Base-by-base conservation (phyloP, 2,888 invertebrate genomes). In the Polia nebulosa region DNA sequence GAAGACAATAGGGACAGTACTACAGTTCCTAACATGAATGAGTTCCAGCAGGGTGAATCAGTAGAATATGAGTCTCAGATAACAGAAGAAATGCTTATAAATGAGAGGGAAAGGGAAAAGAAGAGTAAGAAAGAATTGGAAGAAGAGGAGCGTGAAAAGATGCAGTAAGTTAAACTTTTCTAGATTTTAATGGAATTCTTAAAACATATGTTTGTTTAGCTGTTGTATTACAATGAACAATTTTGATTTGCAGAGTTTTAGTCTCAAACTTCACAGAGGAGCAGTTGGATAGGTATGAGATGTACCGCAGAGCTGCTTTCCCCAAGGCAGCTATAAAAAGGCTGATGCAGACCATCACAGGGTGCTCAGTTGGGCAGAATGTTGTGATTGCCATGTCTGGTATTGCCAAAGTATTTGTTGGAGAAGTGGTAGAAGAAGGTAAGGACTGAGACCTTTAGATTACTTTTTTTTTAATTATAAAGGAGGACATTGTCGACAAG, bases 301-400 rank as follows among this genome's bases (percentile, higher is more conserved):
- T 99, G 99, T 99, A 98, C 90, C 96, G 99, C 79, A 96, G 99
- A 87, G 98, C 99, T 0, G 99, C 99, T 0, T 99, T 99, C 92
- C 99, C 99, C 0, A 99, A 99, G 94, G 99, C 99, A 47, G 98
- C 99, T 1, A 99, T 99, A 3, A 99, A 99, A 94, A 96, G 99
- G 81, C 96, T 99, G 80, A 99, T 99, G 98, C 99, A 99, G 94
- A 99, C 99, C 0, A 99, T 99, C 69, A 99, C 99, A 0, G 99
- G 99, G 0, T 98, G 98, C 89, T 98, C 99, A 0, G 99, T 99
- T 0, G 99, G 99, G 0, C 99, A 99, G 90, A 99, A 99, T 96
- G 99, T 99, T 56, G 99, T 99, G 0, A 99, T 99, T 86, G 99
- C 99, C 0, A 99, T 99, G 98, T 99, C 99, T 20, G 99, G 99